phyloP scores from a whole-genome alignment of 2,888 invertebrate genomes.

The Mellilla xanthometata region DNA sequence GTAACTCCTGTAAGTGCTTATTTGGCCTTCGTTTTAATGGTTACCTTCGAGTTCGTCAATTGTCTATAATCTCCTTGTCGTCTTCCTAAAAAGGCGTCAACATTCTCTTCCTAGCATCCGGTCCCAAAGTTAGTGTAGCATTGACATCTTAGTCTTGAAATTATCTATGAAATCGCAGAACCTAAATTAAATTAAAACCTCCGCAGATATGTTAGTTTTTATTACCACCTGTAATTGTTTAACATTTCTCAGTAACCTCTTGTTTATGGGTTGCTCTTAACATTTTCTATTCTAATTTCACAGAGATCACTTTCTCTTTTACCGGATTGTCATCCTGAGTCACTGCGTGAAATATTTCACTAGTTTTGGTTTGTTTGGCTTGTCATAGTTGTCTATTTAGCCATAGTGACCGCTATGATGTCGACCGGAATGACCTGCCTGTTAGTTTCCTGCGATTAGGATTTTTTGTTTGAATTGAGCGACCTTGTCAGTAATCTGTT shows the following conservation, averaged over 20 bases:
- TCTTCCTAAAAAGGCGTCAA: not conserved
- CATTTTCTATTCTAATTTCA: not conserved
- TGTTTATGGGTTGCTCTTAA: not conserved
- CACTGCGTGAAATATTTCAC: not conserved
- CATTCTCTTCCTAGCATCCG: not conserved
- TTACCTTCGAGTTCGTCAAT: slow-evolving; percentile 5
- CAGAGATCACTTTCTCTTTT: not conserved
- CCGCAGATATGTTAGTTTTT: too few species aligned
- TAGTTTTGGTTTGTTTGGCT: not conserved
- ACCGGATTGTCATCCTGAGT: slow-evolving; percentile 1
- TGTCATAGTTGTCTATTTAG: slow-evolving; percentile 4
- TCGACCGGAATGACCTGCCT: slow-evolving; percentile 6
- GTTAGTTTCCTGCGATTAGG: slow-evolving; percentile 15
- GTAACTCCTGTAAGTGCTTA: slow-evolving; percentile 34
- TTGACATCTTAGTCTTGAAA: slow-evolving; percentile 6
- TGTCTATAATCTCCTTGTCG: slow-evolving; percentile 8
- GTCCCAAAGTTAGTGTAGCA: not conserved
- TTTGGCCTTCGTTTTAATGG: slow-evolving; percentile 12
- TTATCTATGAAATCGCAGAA: too few species aligned
- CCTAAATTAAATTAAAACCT: too few species aligned
- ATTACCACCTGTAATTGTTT: too few species aligned
- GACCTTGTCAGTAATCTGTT: slow-evolving; percentile 23
- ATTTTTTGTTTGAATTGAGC: slow-evolving; percentile 9
- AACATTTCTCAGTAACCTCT: too few species aligned
- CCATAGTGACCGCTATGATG: not conserved